A percentile compares a stretch with the other conserved stretches of the same genome.
These are phyloP conservation scores for Falco peregrinus DNA, from an alignment of 2,797 vertebrate genomes.

Conservation along the genomic window DNA sequence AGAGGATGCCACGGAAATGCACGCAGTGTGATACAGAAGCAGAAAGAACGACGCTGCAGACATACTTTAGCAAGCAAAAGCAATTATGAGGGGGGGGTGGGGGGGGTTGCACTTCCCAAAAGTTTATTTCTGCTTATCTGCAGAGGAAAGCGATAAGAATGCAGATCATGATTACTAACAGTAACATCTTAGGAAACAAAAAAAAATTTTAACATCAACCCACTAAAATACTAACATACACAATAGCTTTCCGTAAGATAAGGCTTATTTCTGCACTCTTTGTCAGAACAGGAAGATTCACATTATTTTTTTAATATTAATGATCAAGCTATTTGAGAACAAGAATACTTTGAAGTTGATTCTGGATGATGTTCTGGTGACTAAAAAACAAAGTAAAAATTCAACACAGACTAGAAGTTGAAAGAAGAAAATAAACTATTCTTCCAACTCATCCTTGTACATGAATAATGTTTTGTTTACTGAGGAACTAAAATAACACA, in stretches of 20 bases:
- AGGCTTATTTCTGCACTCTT: background rate
- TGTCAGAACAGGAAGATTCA: background rate
- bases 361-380: background rate
- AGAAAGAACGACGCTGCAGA: background rate
- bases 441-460: background rate
- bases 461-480: constrained; percentile 28
- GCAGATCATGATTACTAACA: background rate
- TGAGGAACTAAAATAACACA: background rate
- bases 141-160: background rate
- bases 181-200: fast-evolving
- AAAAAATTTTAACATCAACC: background rate
- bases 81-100: background rate
- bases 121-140: background rate
- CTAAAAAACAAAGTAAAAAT: background rate
- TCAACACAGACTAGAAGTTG: background rate
- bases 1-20: background rate
- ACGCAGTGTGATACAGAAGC: fast-evolving
- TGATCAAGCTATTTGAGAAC: background rate
- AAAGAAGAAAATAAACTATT: background rate
- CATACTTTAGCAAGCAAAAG: background rate
- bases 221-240: background rate
- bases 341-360: background rate
- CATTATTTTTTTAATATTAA: background rate
- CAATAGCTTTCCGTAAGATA: background rate
- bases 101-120: background rate